These are phyloP conservation scores for Pseudomugil tenellus DNA, from an alignment of 2,797 vertebrate genomes.

Conservation along the genomic window DNA sequence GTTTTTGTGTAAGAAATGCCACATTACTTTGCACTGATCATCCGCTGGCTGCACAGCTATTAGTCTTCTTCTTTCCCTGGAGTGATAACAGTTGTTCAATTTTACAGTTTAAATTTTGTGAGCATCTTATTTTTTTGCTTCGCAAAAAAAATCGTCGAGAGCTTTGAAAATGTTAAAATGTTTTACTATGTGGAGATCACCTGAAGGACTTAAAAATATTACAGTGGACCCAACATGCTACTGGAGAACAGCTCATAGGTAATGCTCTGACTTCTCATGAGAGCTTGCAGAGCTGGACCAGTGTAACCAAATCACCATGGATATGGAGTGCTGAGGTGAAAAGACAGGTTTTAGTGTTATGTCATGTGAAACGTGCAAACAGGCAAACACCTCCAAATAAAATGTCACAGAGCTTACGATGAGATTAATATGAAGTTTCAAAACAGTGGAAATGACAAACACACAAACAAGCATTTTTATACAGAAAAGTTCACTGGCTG, in stretches of 20 bases:
- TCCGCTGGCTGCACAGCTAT: slow-evolving; percentile 8
- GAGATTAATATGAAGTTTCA: neutral
- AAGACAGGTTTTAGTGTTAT: neutral
- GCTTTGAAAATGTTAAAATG: slow-evolving; percentile 2
- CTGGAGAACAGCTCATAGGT: neutral
- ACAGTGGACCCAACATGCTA: neutral
- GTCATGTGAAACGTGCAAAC: neutral
- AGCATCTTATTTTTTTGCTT: neutral
- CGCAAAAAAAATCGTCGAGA: neutral
- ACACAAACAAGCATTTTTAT: neutral
- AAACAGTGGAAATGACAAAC: neutral
- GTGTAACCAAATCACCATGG: neutral
- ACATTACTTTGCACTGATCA: neutral
- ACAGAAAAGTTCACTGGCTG: too few species aligned
- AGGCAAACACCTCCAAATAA: neutral
- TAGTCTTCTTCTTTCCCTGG: neutral
- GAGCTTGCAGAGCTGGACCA: neutral
- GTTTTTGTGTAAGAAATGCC: neutral
- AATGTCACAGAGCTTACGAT: neutral
- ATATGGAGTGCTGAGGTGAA: neutral
- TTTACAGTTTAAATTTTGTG: neutral
- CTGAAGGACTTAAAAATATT: neutral
- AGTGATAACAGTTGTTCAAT: neutral
- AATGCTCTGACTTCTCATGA: neutral
- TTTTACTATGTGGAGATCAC: neutral